Evolutionary conservation across 2,888 invertebrate genomes (phyloP).

Genomic region (Hymenopus coronatus): DNA sequence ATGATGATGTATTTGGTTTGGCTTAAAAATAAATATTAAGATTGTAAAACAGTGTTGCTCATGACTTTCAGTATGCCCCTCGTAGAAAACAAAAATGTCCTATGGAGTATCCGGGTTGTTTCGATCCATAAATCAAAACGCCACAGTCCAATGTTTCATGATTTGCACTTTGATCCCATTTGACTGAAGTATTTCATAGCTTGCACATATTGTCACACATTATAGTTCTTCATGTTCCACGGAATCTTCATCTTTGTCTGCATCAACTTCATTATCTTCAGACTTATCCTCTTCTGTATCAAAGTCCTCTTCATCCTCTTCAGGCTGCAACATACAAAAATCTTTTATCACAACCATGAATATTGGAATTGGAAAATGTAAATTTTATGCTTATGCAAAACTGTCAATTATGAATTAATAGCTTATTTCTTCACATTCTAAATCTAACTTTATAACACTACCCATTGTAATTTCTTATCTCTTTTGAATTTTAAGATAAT

Average conservation of each 20-base stretch:
- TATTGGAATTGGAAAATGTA: not conserved
- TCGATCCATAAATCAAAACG: not conserved
- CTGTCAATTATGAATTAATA: too few species aligned
- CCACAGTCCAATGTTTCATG: not conserved
- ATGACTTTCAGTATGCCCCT: too few species aligned
- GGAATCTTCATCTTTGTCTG: constrained; percentile 13
- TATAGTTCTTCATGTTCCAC: constrained; percentile 17
- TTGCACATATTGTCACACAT: not conserved
- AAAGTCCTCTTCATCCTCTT: constrained; percentile 46
- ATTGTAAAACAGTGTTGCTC: too few species aligned
- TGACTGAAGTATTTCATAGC: not conserved
- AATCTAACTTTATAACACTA: too few species aligned
- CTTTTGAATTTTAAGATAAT: too few species aligned
- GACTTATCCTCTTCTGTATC: constrained; percentile 47
- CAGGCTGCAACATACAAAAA: constrained; percentile 30
- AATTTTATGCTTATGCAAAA: too few species aligned
- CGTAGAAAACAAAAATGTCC: not conserved
- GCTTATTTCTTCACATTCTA: too few species aligned
- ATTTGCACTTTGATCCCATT: not conserved
- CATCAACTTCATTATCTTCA: constrained; percentile 36
- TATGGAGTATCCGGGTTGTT: not conserved
- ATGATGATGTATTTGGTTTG: too few species aligned
- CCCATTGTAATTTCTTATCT: too few species aligned
- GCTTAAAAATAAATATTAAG: too few species aligned
- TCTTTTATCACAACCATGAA: not conserved